Evolutionary conservation across 2,113 vertebrate species (phyloP).

Genomic region (Trematocara nigrifrons): DNA sequence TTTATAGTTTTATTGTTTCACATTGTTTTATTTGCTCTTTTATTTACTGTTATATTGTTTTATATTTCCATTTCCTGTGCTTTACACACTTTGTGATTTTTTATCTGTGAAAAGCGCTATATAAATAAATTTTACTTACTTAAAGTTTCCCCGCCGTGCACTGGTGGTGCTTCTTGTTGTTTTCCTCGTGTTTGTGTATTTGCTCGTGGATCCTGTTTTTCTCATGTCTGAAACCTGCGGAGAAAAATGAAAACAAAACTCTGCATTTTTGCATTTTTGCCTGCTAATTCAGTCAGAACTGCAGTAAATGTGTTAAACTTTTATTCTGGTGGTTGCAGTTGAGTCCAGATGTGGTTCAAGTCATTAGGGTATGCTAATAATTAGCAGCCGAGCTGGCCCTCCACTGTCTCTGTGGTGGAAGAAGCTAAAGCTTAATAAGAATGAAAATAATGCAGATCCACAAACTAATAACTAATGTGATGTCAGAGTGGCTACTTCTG

Average conservation of each 20-base stretch:
- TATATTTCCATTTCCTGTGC: no score
- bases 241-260: background rate
- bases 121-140: no score
- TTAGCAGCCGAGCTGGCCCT: background rate
- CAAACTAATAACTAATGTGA: background rate
- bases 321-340: background rate
- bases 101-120: no score
- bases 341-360: background rate
- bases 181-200: fast-evolving
- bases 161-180: background rate
- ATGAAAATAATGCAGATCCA: background rate
- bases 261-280: fast-evolving
- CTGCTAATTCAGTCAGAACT: background rate
- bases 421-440: background rate
- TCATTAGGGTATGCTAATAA: background rate
- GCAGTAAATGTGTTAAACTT: background rate
- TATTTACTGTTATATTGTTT: no score
- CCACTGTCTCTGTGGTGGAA: background rate
- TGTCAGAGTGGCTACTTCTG: background rate
- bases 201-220: background rate
- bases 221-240: fast-evolving
- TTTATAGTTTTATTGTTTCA: no score
- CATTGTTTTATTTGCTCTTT: no score
- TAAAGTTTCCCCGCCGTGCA: fast-evolving
- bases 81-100: no score